Conservation (phyloP, 2,113 vertebrate species). For the Heliornis fulica region DNA sequence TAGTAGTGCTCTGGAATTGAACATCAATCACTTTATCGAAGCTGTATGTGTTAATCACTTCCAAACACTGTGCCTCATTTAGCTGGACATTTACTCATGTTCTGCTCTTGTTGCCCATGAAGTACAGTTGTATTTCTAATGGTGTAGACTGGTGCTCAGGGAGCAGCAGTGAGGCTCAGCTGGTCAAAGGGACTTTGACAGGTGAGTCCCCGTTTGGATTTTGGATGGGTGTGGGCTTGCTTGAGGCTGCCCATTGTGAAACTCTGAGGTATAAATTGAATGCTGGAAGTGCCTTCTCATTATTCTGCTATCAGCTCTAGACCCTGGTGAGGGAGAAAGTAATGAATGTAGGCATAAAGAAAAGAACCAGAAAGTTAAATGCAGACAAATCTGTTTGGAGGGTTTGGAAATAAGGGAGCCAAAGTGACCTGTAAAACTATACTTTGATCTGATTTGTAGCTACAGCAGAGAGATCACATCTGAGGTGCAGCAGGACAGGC, state of each 20-base stretch:
- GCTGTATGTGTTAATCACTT: not conserved
- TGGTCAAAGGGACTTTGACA: not conserved
- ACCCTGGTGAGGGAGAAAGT: rapidly evolving
- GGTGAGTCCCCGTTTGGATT: not conserved
- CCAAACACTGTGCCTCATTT: not conserved
- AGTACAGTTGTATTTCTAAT: not conserved
- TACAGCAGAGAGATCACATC: not conserved
- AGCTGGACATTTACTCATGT: not conserved
- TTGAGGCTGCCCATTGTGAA: not conserved
- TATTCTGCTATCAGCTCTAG: not conserved
- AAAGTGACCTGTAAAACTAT: not conserved
- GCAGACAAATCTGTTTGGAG: not conserved
- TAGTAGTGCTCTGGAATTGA: not conserved
- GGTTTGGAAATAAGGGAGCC: not conserved
- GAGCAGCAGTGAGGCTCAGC: not conserved
- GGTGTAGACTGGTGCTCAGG: not conserved
- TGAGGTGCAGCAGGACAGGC: not conserved
- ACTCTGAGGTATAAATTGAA: not conserved
- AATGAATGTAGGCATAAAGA: not conserved
- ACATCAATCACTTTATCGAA: not conserved
- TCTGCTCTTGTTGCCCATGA: not conserved
- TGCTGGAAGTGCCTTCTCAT: rapidly evolving
- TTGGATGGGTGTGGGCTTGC: rapidly evolving
- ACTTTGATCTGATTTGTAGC: not conserved
- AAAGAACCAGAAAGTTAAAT: not conserved